Conservation (phyloP, 1,140 invertebrate genomes). For the Drosophila subobscura region DNA sequence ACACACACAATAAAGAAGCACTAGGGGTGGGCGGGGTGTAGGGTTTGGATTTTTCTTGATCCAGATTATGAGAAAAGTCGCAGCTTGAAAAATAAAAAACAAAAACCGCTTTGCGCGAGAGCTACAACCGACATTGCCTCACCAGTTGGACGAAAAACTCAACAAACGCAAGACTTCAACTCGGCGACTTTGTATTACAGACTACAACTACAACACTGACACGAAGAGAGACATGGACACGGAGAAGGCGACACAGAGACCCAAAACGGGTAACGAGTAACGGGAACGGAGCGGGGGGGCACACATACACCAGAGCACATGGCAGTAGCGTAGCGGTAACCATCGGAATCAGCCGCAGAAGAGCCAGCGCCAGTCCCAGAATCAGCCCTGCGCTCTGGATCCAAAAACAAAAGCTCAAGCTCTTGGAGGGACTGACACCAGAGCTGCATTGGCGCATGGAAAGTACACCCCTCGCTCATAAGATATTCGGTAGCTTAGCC, state of each 20-base stretch:
- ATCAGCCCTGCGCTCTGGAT: constrained; percentile 42
- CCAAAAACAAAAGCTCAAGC: constrained; percentile 28
- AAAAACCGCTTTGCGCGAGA: constrained; percentile 62
- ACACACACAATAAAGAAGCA: constrained; percentile 5
- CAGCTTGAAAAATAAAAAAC: constrained; percentile 56
- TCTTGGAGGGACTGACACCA: neutral
- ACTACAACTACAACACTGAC: constrained; percentile 56
- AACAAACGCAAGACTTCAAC: constrained; percentile 68
- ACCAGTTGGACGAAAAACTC: constrained; percentile 77
- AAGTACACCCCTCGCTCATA: constrained; percentile 2
- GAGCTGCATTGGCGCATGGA: constrained; percentile 7
- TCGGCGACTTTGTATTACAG: constrained; percentile 75
- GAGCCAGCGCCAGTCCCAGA: neutral
- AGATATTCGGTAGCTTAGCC: neutral
- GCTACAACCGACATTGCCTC: constrained; percentile 67
- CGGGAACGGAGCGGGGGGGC: constrained; percentile 4
- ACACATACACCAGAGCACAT: constrained; percentile 10
- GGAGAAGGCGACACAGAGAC: neutral
- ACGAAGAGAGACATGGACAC: constrained; percentile 17
- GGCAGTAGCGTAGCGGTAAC: constrained; percentile 2
- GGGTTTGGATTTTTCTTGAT: constrained; percentile 16
- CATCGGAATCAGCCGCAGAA: neutral
- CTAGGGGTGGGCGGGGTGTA: neutral
- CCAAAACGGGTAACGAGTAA: neutral
- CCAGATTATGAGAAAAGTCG: constrained; percentile 6